Conservation (phyloP, 1,140 invertebrate genomes). For the Scaptodrosophila lebanonensis region DNA sequence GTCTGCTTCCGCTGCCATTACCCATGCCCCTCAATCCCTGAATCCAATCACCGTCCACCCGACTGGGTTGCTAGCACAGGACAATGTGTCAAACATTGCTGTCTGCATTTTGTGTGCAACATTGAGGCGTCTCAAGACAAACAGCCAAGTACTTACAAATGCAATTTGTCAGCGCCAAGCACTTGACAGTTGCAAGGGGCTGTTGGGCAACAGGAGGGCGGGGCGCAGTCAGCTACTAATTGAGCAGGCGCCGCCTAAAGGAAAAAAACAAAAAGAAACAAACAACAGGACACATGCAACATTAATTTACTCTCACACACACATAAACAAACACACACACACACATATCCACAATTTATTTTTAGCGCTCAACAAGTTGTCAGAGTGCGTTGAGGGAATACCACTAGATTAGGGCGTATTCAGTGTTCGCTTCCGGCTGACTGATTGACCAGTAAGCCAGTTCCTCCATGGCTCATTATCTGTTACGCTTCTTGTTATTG, state of each 20-base stretch:
- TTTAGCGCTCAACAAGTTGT: constrained; percentile 71
- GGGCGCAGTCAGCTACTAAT: constrained; percentile 34
- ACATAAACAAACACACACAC: not conserved
- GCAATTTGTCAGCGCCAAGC: constrained; percentile 60
- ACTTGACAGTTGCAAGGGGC: constrained; percentile 50
- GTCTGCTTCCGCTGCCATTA: constrained; percentile 40
- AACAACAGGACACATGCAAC: constrained; percentile 12
- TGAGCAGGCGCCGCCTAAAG: constrained; percentile 33
- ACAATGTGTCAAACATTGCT: not conserved
- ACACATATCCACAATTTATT: constrained; percentile 37
- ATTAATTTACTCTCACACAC: constrained; percentile 6
- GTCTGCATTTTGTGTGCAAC: constrained; percentile 21
- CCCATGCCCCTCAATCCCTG: not conserved
- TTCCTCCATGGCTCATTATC: too few relatives aligned
- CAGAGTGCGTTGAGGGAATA: too few relatives aligned
- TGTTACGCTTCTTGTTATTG: too few relatives aligned
- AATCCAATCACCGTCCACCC: too few relatives aligned
- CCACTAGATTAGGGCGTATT: constrained; percentile 49
- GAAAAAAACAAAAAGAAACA: constrained; percentile 22
- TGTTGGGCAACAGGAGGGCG: constrained; percentile 11
- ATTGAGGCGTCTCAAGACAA: not conserved
- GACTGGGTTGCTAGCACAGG: too few relatives aligned
- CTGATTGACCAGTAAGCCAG: too few relatives aligned
- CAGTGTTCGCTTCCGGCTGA: not conserved
- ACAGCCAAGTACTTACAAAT: constrained; percentile 47